These are phyloP conservation scores for Myopa testacea DNA, from an alignment of 2,888 invertebrate genomes.

Conservation along the genomic window DNA sequence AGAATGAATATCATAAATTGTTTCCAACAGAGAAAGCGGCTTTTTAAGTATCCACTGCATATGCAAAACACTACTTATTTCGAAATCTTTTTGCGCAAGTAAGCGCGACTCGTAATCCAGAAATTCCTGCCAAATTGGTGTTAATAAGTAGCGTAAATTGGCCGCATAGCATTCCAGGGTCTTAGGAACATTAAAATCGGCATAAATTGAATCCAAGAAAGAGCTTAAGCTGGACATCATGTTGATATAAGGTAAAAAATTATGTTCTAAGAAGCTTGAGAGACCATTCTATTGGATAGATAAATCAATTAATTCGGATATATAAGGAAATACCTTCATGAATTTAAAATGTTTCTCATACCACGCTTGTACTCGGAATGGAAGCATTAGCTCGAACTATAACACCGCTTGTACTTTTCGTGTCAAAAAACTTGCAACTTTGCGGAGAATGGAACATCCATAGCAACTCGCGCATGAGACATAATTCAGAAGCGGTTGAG, in stretches of 20 bases:
- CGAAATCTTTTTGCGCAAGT: constrained; percentile 65
- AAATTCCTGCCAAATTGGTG: constrained; percentile 63
- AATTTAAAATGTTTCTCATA: constrained; percentile 43
- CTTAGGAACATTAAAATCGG: constrained; percentile 60
- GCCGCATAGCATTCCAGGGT: constrained; percentile 70
- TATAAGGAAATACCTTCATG: background rate
- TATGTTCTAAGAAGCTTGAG: constrained; percentile 52
- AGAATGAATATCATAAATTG: constrained; percentile 66
- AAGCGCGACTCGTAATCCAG: constrained; percentile 65
- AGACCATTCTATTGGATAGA: constrained; percentile 53
- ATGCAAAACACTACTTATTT: constrained; percentile 66
- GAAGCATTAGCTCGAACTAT: constrained; percentile 57
- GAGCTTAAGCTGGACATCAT: constrained; percentile 63
- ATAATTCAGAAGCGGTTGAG: constrained; percentile 59
- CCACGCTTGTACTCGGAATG: constrained; percentile 60
- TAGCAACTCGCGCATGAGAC: constrained; percentile 64
- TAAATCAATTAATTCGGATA: background rate
- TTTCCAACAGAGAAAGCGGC: constrained; percentile 62
- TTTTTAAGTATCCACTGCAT: constrained; percentile 62
- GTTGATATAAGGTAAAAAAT: constrained; percentile 58
- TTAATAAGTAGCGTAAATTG: constrained; percentile 65
- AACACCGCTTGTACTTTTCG: constrained; percentile 49
- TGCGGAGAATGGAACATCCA: constrained; percentile 64
- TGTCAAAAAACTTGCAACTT: constrained; percentile 59
- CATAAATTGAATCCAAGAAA: constrained; percentile 63